Evolutionary conservation across 2,888 invertebrate genomes (phyloP), one percentile per base, ranked within the genome.

Genomic region (Panzeria rudis): DNA sequence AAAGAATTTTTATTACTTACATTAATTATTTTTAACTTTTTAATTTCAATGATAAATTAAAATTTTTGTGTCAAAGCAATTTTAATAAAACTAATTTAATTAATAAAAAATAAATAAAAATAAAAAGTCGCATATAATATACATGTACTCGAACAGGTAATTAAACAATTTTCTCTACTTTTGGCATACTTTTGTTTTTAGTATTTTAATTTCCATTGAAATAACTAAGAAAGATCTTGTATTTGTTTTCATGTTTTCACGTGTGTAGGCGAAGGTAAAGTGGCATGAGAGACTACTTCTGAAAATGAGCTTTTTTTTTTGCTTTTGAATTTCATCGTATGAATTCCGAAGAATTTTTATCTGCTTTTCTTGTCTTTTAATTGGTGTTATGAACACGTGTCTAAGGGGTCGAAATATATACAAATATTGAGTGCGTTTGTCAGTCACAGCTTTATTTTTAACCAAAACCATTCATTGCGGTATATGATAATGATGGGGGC

Each of bases 381-480:
- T 41, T 41, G 15, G 8, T 52, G 64, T 44, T 56, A 9, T 29
- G 25, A 54, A 62, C 61, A 75, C 68, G 59, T 81, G 64, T 54
- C 66, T n/a, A 56, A 71, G 66, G 72, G 47, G 29, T 32, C 3
- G 64, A 59, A 50, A 62, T 17, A 2, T 44, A 7, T 17, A 29
- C 5, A 5, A 17, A 2, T 54, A 7, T 17, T 50, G 50, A 50
- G 15, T 52, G 17, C 25, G 8, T 17, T n/a, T 8, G 25, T 15
- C 61, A 66, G 50, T 76, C 75, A 79, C 25, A 32, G 23, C 0
- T 11, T 41, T 84, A 75, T 79, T 79, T 84, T 79, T 76, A 75
- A 69, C 3, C 41, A 13, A 8, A 44, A 35, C 61, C 50, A 59
- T 20, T 81, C 64, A 66, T 38, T 47, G 7, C 0, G 52, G 23